A percentile compares a stretch with the other conserved stretches of the same genome.
These are phyloP conservation scores for Parelbella ahira DNA, from an alignment of 2,888 invertebrate species.

Conservation along the genomic window DNA sequence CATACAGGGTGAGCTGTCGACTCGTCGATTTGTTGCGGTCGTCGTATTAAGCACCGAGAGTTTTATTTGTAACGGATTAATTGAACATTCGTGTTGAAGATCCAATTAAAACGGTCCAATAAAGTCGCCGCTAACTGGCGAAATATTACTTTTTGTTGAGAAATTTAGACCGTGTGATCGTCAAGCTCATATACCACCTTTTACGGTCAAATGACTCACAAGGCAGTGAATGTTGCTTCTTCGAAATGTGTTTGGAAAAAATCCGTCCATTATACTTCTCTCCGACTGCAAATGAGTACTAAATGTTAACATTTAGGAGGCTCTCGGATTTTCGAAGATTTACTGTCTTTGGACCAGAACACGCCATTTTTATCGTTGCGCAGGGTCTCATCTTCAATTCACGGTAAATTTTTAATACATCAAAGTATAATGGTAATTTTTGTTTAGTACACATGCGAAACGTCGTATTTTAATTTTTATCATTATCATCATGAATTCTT, in stretches of 20 bases:
- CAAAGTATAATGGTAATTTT: too few species aligned
- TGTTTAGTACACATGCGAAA: too few species aligned
- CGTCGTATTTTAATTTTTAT: too few species aligned
- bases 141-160: constrained; percentile 34
- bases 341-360: too few species aligned
- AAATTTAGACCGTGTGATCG: constrained; percentile 31
- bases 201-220: constrained; percentile 38
- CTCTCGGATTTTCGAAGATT: too few species aligned
- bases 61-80: constrained; percentile 34
- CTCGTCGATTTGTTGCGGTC: constrained; percentile 16
- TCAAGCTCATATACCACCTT: constrained; percentile 29
- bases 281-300: too few species aligned
- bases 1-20: constrained; percentile 3
- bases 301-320: too few species aligned
- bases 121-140: constrained; percentile 34
- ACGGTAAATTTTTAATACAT: too few species aligned
- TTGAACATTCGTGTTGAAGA: constrained; percentile 39
- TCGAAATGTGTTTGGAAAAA: constrained; percentile 4
- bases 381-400: too few species aligned
- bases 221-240: constrained; percentile 12
- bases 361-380: too few species aligned
- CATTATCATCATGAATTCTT: too few species aligned
- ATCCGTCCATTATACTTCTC: too few species aligned
- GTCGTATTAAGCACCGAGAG: constrained; percentile 18
- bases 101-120: constrained; percentile 39